Evolutionary conservation across 1,140 invertebrate genomes (phyloP).

Genomic region (Drosophila erecta): DNA sequence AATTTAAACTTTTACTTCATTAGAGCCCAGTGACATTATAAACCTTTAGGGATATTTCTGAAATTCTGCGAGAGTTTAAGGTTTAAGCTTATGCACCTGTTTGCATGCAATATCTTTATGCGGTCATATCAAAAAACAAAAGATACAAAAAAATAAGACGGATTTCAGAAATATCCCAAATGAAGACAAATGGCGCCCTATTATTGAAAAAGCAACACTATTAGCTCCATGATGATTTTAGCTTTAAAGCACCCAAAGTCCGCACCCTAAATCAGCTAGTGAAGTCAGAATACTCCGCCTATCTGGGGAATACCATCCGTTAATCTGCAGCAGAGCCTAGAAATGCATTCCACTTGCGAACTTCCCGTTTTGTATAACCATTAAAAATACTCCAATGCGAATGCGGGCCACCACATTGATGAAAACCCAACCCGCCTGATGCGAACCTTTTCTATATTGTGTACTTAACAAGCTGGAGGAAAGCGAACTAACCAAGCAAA

Average conservation of each 20-base stretch:
- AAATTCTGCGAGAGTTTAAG: not conserved
- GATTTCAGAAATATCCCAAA: not conserved
- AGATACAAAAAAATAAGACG: not conserved
- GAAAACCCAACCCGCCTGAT: conserved; percentile 49
- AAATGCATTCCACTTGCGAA: conserved; percentile 23
- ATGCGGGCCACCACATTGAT: conserved; percentile 19
- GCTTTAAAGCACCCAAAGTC: not conserved
- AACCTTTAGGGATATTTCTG: not conserved
- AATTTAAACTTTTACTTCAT: not conserved
- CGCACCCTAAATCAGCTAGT: not conserved
- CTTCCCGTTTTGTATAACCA: conserved; percentile 10
- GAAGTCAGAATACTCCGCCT: not conserved
- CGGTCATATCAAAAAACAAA: conserved; percentile 17
- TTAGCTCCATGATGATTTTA: not conserved
- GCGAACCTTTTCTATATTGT: conserved; percentile 46
- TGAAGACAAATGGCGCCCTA: not conserved
- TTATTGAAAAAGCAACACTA: not conserved
- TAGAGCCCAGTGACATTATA: conserved; percentile 1
- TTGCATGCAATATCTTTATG: not conserved
- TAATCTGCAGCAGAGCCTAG: not conserved
- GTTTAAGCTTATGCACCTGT: not conserved
- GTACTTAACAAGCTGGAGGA: conserved; percentile 38
- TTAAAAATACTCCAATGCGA: conserved; percentile 34
- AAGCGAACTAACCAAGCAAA: conserved; percentile 51
- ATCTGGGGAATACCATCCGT: not conserved